Percentiles rank a stretch among this genome's conserved stretches.
Conservation (phyloP, 2,888 invertebrate genomes). For the Shargacucullia verbasci region DNA sequence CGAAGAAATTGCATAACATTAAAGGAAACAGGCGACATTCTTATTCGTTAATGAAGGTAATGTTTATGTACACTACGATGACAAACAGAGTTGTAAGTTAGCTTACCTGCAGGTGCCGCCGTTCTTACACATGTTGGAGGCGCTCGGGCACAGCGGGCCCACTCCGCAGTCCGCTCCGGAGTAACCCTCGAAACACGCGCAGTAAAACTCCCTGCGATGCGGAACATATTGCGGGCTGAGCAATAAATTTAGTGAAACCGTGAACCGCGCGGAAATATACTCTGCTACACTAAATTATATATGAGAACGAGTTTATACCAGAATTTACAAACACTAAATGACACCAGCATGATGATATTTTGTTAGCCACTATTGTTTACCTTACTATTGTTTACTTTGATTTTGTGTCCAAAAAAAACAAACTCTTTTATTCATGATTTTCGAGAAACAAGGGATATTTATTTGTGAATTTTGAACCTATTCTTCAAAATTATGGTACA, state of each 20-base stretch:
- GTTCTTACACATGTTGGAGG: slow-evolving; percentile 92
- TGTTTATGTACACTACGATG: too few species aligned
- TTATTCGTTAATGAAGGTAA: too few species aligned
- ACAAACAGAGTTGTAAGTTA: slow-evolving; percentile 1
- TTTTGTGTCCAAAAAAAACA: too few species aligned
- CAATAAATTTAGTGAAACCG: slow-evolving; percentile 50
- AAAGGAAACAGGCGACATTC: slow-evolving; percentile 55
- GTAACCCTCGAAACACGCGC: slow-evolving; percentile 95
- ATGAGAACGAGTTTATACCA: not conserved
- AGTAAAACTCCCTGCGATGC: slow-evolving; percentile 91
- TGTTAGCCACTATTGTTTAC: too few species aligned
- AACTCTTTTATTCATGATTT: too few species aligned
- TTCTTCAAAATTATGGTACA: too few species aligned
- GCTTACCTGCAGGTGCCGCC: slow-evolving; percentile 95
- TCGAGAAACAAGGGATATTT: too few species aligned
- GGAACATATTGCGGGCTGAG: slow-evolving; percentile 18
- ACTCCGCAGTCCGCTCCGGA: slow-evolving; percentile 93
- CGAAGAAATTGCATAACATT: slow-evolving; percentile 63
- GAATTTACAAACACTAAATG: slow-evolving; percentile 59
- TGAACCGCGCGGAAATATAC: slow-evolving; percentile 36
- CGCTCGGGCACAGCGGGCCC: slow-evolving; percentile 92
- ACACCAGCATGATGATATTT: slow-evolving; percentile 29
- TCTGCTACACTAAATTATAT: slow-evolving; percentile 40
- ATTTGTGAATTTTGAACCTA: too few species aligned
- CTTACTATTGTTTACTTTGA: too few species aligned